phyloP scores from a whole-genome alignment of 92 coral and sea anemone species.

The Pocillopora meandrina region DNA sequence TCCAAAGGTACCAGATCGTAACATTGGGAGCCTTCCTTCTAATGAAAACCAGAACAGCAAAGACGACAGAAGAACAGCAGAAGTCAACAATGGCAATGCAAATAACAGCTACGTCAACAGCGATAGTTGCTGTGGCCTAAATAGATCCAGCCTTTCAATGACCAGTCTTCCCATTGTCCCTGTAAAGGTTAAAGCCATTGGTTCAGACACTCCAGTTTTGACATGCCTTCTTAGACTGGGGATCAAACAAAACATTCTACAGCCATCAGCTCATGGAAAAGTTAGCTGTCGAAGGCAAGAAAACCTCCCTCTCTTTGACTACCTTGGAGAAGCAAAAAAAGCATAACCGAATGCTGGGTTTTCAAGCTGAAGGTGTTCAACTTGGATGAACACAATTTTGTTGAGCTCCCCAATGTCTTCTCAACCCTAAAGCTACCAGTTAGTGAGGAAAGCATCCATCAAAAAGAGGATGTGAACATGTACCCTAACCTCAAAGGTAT shows the following conservation, averaged over 20 bases:
- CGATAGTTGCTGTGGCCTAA: neutral
- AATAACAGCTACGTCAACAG: slow-evolving; percentile 3
- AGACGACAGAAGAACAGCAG: slow-evolving; percentile 6
- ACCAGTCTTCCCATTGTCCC: slow-evolving; percentile 37
- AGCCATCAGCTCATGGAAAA: slow-evolving; percentile 28
- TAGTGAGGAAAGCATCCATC: slow-evolving; percentile 27
- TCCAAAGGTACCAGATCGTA: slow-evolving; percentile 2
- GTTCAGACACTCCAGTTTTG: neutral
- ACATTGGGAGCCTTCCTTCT: slow-evolving; percentile 9
- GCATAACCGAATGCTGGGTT: slow-evolving; percentile 5
- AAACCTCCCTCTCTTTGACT: slow-evolving; percentile 21
- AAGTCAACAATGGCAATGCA: neutral
- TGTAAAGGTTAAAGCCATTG: slow-evolving; percentile 36
- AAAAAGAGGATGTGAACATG: slow-evolving; percentile 31
- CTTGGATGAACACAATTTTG: slow-evolving; percentile 34
- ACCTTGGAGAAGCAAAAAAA: slow-evolving; percentile 20
- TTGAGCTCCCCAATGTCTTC: slow-evolving; percentile 42
- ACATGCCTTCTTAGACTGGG: slow-evolving; percentile 42
- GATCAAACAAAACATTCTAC: slow-evolving; percentile 41
- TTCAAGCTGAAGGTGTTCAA: slow-evolving; percentile 39
- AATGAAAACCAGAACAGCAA: neutral
- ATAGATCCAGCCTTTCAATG: slow-evolving; percentile 17
- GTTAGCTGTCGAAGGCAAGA: slow-evolving; percentile 27
- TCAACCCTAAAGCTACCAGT: slow-evolving; percentile 38
- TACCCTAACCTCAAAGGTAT: slow-evolving; percentile 42